Percentiles rank a stretch among this genome's conserved stretches.
Evolutionary conservation across 2,888 invertebrate species (phyloP).

Genomic region (Melieria omissa): DNA sequence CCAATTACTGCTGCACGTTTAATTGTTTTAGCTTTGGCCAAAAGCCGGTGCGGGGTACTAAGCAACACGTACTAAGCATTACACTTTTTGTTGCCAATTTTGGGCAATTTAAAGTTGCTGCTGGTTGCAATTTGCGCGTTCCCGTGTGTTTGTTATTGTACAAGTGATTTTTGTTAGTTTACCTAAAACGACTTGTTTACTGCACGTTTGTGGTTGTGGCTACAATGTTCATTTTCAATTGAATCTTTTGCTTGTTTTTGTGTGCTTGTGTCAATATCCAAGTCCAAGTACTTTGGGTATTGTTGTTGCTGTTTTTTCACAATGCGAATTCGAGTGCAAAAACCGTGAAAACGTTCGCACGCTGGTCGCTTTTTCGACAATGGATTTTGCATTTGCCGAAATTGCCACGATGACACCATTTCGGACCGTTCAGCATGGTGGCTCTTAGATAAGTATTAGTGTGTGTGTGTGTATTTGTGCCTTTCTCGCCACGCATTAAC

Average conservation of each 20-base stretch:
- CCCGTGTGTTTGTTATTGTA: too few species aligned
- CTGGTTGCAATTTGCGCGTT: too few species aligned
- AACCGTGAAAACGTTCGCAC: neutral
- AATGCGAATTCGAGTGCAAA: neutral
- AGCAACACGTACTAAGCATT: too few species aligned
- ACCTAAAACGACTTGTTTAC: conserved; percentile 12
- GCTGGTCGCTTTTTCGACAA: neutral
- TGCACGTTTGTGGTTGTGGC: neutral
- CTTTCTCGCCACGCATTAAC: too few species aligned
- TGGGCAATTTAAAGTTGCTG: too few species aligned
- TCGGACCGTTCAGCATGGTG: conserved; percentile 1
- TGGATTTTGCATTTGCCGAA: neutral
- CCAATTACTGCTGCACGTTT: too few species aligned
- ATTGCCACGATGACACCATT: conserved; percentile 1
- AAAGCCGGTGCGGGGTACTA: too few species aligned
- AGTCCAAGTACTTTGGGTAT: too few species aligned
- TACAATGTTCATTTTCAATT: conserved; percentile 10
- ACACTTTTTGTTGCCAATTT: too few species aligned
- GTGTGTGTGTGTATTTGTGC: too few species aligned
- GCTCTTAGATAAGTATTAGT: neutral
- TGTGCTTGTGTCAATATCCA: neutral
- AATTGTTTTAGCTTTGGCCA: too few species aligned
- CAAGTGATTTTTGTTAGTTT: neutral
- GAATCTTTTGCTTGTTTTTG: conserved; percentile 5
- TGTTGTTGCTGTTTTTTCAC: too few species aligned